phyloP scores from a whole-genome alignment of 2,888 invertebrate genomes.

The Pteria penguin region DNA sequence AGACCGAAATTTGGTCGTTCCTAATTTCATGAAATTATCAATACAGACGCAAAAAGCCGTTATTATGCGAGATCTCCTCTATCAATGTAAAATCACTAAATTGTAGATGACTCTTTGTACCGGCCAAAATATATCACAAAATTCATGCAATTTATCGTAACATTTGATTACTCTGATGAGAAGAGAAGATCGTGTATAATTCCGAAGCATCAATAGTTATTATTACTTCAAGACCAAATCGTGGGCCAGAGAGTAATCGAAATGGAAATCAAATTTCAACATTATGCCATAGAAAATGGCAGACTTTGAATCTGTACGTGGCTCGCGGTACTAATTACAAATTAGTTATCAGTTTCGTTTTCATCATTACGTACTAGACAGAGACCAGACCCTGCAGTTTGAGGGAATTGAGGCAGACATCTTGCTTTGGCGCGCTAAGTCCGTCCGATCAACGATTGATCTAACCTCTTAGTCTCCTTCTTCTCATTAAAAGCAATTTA shows the following conservation, averaged over 20 bases:
- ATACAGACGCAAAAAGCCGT: neutral
- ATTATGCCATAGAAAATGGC: constrained; percentile 37
- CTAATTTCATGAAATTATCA: neutral
- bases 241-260: constrained; percentile 43
- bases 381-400: constrained; percentile 37
- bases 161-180: constrained; percentile 42
- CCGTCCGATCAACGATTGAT: constrained; percentile 22
- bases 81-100: constrained; percentile 27
- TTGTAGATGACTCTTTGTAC: constrained; percentile 18
- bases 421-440: neutral
- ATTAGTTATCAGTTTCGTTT: constrained; percentile 44
- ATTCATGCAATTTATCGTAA: constrained; percentile 24
- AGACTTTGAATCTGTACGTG: constrained; percentile 23
- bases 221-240: constrained; percentile 36
- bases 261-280: constrained; percentile 47
- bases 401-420: too few species aligned
- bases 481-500: constrained; percentile 43
- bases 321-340: constrained; percentile 35
- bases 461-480: constrained; percentile 35
- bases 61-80: neutral
- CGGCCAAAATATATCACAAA: constrained; percentile 27
- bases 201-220: constrained; percentile 41
- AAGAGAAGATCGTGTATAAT: constrained; percentile 27
- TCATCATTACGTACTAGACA: constrained; percentile 30
- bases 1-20: neutral